Conservation (phyloP, 2,888 invertebrate species). For the Apodemia zela region DNA sequence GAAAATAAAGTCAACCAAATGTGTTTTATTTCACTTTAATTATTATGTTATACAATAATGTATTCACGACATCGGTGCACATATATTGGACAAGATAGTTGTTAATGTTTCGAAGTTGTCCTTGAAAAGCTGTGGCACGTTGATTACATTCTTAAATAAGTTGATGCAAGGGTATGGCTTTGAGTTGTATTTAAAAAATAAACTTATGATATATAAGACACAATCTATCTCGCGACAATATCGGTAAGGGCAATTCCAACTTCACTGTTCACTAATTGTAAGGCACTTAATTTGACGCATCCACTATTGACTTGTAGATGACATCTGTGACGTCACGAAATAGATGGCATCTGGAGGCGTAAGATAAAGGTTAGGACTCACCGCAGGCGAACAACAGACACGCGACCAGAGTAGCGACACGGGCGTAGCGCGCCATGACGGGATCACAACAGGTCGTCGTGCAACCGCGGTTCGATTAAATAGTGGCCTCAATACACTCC, state of each 20-base stretch:
- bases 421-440: conserved; percentile 81
- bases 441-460: conserved; percentile 81
- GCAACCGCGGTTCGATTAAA: conserved; percentile 76
- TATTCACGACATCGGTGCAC: conserved; percentile 46
- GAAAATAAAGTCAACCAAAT: conserved; percentile 28
- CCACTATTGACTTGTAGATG: conserved; percentile 57
- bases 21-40: conserved; percentile 4
- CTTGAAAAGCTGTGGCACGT: conserved; percentile 60
- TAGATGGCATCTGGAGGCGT: conserved; percentile 66
- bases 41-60: conserved; percentile 7
- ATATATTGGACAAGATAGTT: conserved; percentile 47
- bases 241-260: conserved; percentile 44
- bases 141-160: conserved; percentile 58
- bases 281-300: conserved; percentile 59
- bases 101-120: conserved; percentile 51
- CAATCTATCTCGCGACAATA: conserved; percentile 64
- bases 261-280: conserved; percentile 70
- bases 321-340: conserved; percentile 72
- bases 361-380: conserved; percentile 79
- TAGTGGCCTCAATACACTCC: conserved; percentile 79
- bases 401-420: conserved; percentile 79
- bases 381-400: conserved; percentile 78
- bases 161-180: conserved; percentile 59
- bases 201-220: conserved; percentile 42
- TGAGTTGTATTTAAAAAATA: conserved; percentile 57